Evolutionary conservation across 2,797 vertebrate genomes (phyloP).

Genomic region (Gallinago stenura): DNA sequence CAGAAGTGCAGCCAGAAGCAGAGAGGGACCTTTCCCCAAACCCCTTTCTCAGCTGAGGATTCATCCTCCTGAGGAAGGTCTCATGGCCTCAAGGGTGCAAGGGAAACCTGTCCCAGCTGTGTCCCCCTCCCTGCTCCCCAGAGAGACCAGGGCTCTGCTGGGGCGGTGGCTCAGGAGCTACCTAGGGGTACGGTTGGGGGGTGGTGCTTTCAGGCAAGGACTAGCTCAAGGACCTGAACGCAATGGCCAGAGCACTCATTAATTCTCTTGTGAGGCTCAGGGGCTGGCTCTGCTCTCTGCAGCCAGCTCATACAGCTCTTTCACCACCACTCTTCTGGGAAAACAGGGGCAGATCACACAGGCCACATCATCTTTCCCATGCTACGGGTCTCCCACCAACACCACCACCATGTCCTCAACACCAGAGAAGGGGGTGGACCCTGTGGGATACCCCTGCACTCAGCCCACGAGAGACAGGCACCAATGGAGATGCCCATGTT

Average conservation of each 20-base stretch:
- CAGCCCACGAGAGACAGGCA: neutral
- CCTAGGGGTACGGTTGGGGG: fast-evolving
- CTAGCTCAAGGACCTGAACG: neutral
- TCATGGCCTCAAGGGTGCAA: neutral
- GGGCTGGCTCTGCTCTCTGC: neutral
- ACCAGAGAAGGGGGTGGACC: neutral
- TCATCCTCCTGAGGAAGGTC: neutral
- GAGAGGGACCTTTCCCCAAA: neutral
- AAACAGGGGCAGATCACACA: neutral
- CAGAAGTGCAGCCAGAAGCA: neutral
- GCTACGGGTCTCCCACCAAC: neutral
- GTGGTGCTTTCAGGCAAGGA: neutral
- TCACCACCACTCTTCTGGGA: neutral
- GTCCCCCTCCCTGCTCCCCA: neutral
- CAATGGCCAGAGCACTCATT: neutral
- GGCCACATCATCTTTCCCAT: neutral
- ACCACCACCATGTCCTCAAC: neutral
- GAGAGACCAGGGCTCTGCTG: neutral
- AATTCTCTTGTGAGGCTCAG: neutral
- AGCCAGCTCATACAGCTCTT: neutral
- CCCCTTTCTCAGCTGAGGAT: neutral
- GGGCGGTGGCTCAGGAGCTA: neutral
- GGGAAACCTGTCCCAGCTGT: neutral
- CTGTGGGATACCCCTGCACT: too few species aligned
- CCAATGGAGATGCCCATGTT: neutral